Conservation (phyloP, 2,113 vertebrate species). For the Emydura subglobosa region DNA sequence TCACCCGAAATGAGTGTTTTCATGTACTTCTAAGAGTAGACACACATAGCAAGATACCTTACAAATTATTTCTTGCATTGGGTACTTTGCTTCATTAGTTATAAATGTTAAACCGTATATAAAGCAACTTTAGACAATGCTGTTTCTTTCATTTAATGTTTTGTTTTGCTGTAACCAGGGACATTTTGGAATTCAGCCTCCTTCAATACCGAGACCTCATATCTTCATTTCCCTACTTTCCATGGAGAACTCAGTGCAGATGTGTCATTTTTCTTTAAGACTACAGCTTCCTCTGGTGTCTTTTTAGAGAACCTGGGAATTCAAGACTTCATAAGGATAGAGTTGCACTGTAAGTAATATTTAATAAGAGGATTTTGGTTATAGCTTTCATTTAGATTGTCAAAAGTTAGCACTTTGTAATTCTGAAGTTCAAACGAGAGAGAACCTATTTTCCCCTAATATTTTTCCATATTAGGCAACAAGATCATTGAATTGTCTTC, state of each 20-base stretch:
- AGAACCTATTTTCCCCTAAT: neutral
- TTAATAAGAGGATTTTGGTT: neutral
- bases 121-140: neutral
- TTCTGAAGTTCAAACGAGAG: neutral
- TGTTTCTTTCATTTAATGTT: neutral
- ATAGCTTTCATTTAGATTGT: neutral
- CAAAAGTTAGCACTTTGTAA: neutral
- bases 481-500: neutral
- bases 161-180: slow-evolving; percentile 76
- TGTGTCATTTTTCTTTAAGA: slow-evolving; percentile 97
- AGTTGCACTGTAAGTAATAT: slow-evolving; percentile 90
- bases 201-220: slow-evolving; percentile 93
- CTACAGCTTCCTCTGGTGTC: slow-evolving; percentile 90
- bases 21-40: neutral
- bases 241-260: slow-evolving; percentile 95
- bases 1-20: neutral
- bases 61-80: neutral
- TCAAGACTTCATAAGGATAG: slow-evolving; percentile 95
- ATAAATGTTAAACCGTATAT: rapidly evolving
- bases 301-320: slow-evolving; percentile 98
- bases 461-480: neutral
- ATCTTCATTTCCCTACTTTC: slow-evolving; percentile 98
- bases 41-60: neutral
- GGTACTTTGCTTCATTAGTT: rapidly evolving
- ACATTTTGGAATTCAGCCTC: slow-evolving; percentile 96